phyloP scores from a whole-genome alignment of 2,797 vertebrate genomes.

The Lagocephalus sceleratus region DNA sequence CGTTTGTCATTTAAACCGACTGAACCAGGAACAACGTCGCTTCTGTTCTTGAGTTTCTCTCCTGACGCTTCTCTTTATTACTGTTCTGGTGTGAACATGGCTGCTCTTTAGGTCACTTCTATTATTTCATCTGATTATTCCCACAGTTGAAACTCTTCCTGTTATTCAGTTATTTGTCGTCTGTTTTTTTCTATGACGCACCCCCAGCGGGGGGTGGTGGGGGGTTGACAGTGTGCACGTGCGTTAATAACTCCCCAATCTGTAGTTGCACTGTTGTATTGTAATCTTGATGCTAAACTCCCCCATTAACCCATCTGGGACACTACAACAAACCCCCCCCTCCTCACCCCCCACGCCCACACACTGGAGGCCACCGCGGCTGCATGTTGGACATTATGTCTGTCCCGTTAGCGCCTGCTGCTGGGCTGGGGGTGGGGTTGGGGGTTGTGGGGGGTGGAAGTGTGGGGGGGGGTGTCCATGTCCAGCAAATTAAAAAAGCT shows the following conservation, averaged over 20 bases:
- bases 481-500: conserved; percentile 68
- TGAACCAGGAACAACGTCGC: too few species aligned
- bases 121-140: neutral
- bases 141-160: too few species aligned
- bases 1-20: too few species aligned
- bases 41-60: too few species aligned
- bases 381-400: conserved; percentile 44
- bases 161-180: too few species aligned
- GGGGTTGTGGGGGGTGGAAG: neutral
- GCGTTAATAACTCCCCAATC: conserved; percentile 88
- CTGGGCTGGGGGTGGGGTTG: neutral
- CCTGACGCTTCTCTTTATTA: too few species aligned
- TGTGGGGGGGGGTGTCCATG: conserved; percentile 26
- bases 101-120: neutral
- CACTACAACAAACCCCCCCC: conserved; percentile 51
- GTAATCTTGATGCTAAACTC: conserved; percentile 97
- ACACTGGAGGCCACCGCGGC: conserved; percentile 17
- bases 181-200: too few species aligned
- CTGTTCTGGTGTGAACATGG: too few species aligned
- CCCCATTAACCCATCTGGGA: conserved; percentile 95
- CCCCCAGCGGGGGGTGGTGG: too few species aligned
- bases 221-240: conserved; percentile 38
- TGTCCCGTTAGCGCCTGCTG: conserved; percentile 49
- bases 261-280: conserved; percentile 89
- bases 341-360: conserved; percentile 31